A percentile compares a stretch with the other conserved stretches of the same genome.
Conservation (phyloP, 2,797 vertebrate genomes). For the Perdix hodgsoniae region DNA sequence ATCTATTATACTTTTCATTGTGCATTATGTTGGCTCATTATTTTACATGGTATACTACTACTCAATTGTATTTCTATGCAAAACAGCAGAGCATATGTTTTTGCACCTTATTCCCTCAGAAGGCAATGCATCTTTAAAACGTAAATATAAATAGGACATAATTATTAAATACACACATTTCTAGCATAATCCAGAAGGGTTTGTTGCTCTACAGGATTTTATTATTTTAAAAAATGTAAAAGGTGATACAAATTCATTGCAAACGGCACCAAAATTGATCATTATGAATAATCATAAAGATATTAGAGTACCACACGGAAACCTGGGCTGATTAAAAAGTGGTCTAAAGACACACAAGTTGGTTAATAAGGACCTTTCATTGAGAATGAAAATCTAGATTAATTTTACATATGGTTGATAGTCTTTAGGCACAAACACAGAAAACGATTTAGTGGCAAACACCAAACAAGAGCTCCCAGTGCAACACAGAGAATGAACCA, state of each 20-base stretch:
- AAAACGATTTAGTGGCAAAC: neutral
- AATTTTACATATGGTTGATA: neutral
- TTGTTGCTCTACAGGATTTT: neutral
- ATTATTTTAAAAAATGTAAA: neutral
- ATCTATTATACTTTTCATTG: neutral
- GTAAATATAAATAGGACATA: neutral
- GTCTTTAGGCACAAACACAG: neutral
- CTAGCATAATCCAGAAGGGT: neutral
- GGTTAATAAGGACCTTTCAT: neutral
- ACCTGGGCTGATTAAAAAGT: neutral
- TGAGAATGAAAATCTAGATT: neutral
- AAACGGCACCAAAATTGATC: neutral
- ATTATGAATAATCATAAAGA: neutral
- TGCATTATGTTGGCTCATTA: neutral
- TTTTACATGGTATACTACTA: neutral
- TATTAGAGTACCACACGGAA: neutral
- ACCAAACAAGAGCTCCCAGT: neutral
- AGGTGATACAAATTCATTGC: neutral
- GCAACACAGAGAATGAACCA: neutral
- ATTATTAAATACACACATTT: neutral
- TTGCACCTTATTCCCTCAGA: neutral
- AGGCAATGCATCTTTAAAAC: neutral
- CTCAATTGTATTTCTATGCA: neutral
- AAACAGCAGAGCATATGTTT: neutral
- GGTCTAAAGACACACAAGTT: neutral